Conservation (phyloP, 2,888 invertebrate genomes). For the Julus scanicus region DNA sequence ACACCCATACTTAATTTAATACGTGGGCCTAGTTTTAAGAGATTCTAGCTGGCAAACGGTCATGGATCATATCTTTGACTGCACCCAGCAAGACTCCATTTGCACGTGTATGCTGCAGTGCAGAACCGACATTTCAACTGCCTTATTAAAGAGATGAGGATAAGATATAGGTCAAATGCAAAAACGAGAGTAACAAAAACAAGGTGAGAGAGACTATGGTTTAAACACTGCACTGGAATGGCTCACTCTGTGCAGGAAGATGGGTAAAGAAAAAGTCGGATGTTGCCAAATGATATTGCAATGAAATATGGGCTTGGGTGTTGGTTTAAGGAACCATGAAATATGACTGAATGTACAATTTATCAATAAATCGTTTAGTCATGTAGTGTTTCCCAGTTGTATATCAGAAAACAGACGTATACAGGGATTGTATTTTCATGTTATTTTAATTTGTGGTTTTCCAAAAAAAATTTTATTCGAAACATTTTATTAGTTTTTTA, state of each 20-base stretch:
- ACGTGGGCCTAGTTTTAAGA: background rate
- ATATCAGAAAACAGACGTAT: no score
- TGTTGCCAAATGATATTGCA: background rate
- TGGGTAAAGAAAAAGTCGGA: no score
- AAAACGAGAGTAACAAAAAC: background rate
- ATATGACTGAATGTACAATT: no score
- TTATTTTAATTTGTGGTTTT: no score
- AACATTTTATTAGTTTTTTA: no score
- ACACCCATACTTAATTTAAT: conserved; percentile 29
- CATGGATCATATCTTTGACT: conserved; percentile 16
- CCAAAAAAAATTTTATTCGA: no score
- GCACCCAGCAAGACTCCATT: background rate
- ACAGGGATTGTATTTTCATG: no score
- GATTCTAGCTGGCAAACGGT: background rate
- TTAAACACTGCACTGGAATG: no score
- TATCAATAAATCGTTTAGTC: no score
- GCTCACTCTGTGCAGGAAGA: no score
- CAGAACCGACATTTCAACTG: background rate
- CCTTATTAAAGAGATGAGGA: background rate
- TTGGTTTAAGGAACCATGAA: no score
- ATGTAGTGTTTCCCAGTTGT: no score
- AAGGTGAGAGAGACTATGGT: background rate
- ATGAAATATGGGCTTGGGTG: background rate
- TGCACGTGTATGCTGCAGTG: background rate
- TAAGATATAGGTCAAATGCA: background rate